Evolutionary conservation across 2,888 invertebrate genomes (phyloP).

Genomic region (Pseudoips prasinana): DNA sequence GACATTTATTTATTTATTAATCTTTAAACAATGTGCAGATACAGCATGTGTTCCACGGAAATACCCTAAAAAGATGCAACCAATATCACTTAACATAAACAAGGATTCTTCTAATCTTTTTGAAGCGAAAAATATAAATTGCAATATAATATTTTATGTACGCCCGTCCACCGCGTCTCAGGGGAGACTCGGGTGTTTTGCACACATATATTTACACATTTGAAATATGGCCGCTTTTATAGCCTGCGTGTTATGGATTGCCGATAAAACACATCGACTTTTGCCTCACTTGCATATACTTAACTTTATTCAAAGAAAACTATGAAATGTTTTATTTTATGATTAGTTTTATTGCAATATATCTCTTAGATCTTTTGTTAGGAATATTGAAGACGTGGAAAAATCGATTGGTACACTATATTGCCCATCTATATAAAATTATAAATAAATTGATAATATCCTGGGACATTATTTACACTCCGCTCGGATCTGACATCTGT

Average conservation of each 20-base stretch:
- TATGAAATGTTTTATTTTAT: too few species aligned
- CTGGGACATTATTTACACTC: too few species aligned
- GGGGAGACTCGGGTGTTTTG: slow-evolving; percentile 27
- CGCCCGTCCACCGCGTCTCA: slow-evolving; percentile 36
- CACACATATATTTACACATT: slow-evolving; percentile 70
- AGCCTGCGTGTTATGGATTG: slow-evolving; percentile 70
- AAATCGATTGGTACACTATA: too few species aligned
- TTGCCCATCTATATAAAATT: too few species aligned
- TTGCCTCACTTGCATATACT: slow-evolving; percentile 24
- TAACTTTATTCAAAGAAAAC: slow-evolving; percentile 7
- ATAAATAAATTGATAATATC: too few species aligned
- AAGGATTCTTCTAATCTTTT: slow-evolving; percentile 43
- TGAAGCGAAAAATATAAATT: slow-evolving; percentile 49
- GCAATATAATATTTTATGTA: slow-evolving; percentile 65
- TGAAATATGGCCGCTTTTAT: slow-evolving; percentile 68
- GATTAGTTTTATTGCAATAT: too few species aligned
- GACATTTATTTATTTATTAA: too few species aligned
- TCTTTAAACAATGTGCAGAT: too few species aligned
- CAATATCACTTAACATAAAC: slow-evolving; percentile 38
- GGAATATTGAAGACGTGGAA: too few species aligned
- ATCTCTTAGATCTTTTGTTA: too few species aligned
- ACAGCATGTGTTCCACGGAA: too few species aligned
- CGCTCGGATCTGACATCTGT: too few species aligned
- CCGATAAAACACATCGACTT: slow-evolving; percentile 57
- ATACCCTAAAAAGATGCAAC: not conserved